Evolutionary conservation across 2,113 vertebrate species (phyloP), one percentile per base, ranked within the genome.

Genomic region (Mobula hypostoma): DNA sequence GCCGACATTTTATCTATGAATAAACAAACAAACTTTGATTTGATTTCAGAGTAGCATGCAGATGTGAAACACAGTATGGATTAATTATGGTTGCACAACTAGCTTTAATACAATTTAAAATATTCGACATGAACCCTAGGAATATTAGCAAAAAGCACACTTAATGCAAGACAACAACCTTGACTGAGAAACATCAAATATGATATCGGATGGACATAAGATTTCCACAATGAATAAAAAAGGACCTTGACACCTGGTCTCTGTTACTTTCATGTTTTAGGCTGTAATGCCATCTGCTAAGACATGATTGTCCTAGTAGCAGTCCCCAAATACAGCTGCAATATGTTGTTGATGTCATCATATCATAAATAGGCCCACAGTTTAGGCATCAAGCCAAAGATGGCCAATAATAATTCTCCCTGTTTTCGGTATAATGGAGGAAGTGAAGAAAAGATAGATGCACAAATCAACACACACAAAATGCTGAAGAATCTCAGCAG

Each of bases 271-370:
- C 36, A 24, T 36, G 63, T 72, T 27, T 56, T 36, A 15, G 91
- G 91, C 32, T 29, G 72, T 48, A 19, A 48, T 74, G 9, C 21
- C 8, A 74, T 29, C 0, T 27, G 70, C 7, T 21, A 93, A 56
- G 21, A 36, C 63, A 91, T 19, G 7, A 29, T 72, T 70, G 9
- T 72, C 68, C 36, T 72, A 21, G 36, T 24, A 93, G 2, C 68
- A 93, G 21, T 56, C 74, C 91, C 90, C n/a, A 93, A 48, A 74
- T 93, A 48, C 68, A 74, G 90, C 90, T 93, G 90, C 90, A 93
- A 93, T 11, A 36, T 74, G 68, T 40, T 40, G 29, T 8, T 74
- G 70, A 27, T 93, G 68, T 93, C 40, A 48, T 27, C 8, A 74
- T 48, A 48, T 63, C 63, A 70, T 70, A 2, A 91, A 70, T 24